Conservation (phyloP, 64 coral and sea anemone species). For the Stichodactyla mertensii region DNA sequence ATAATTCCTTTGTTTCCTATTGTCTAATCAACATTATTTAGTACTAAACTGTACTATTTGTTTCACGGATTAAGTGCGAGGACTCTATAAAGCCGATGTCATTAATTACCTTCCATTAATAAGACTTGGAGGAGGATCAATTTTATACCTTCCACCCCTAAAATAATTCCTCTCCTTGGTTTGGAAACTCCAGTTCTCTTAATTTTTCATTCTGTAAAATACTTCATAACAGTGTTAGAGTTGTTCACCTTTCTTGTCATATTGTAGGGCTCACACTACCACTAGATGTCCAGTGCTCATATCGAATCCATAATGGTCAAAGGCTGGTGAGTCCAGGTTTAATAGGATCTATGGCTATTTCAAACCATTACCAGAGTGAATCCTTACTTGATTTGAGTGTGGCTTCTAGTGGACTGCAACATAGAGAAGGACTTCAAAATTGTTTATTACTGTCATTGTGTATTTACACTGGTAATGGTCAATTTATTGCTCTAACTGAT, state of each 20-base stretch:
- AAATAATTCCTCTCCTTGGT: no score
- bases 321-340: conserved; percentile 69
- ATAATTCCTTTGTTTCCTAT: no score
- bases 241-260: not conserved
- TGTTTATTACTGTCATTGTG: conserved; percentile 85
- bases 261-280: conserved; percentile 62
- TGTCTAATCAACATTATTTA: no score
- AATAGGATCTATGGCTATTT: conserved; percentile 91
- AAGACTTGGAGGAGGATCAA: no score
- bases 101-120: no score
- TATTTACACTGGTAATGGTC: conserved; percentile 85
- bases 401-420: conserved; percentile 58
- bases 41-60: no score
- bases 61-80: no score
- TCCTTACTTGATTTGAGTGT: conserved; percentile 67
- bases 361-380: conserved; percentile 95
- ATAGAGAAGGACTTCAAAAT: conserved; percentile 62
- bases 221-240: not conserved
- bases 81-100: no score
- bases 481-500: conserved; percentile 84
- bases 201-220: not conserved
- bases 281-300: conserved; percentile 75
- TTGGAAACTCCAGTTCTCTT: not conserved
- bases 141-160: no score
- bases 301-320: conserved; percentile 94